Evolutionary conservation across 2,888 invertebrate species (phyloP).

Genomic region (Callinectes sapidus): DNA sequence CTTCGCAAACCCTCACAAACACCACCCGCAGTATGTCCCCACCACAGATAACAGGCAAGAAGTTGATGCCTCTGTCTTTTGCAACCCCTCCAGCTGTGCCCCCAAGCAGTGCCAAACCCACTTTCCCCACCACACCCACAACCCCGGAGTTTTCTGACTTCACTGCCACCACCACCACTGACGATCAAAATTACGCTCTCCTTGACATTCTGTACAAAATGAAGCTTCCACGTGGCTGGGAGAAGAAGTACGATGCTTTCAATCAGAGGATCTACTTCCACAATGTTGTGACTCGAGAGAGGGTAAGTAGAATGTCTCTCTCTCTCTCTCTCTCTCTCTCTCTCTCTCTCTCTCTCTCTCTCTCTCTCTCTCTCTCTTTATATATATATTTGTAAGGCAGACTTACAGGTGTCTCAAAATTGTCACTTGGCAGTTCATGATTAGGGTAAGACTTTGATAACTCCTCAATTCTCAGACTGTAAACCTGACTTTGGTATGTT

Average conservation of each 20-base stretch:
- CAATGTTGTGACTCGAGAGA: slow-evolving; percentile 56
- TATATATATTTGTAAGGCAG: too few relatives aligned
- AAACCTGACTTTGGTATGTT: too few relatives aligned
- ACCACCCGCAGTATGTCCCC: neutral
- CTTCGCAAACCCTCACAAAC: slow-evolving; percentile 22
- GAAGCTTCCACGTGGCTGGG: slow-evolving; percentile 66
- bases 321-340: neutral
- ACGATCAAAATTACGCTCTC: slow-evolving; percentile 50
- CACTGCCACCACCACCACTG: neutral
- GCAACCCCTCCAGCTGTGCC: slow-evolving; percentile 52
- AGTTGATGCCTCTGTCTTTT: slow-evolving; percentile 21
- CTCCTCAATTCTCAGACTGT: too few relatives aligned
- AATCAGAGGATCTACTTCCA: slow-evolving; percentile 62
- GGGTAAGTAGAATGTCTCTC: slow-evolving; percentile 52
- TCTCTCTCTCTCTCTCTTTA: slow-evolving; percentile 28
- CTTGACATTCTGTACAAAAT: slow-evolving; percentile 51
- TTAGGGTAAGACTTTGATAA: too few relatives aligned
- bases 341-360: slow-evolving; percentile 33
- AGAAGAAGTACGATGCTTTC: slow-evolving; percentile 61
- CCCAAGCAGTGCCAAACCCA: slow-evolving; percentile 69
- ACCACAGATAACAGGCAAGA: neutral
- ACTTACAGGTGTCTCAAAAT: too few relatives aligned
- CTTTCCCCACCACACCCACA: slow-evolving; percentile 20
- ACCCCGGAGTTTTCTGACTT: slow-evolving; percentile 39
- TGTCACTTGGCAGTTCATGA: too few relatives aligned